Conservation (phyloP, 2,113 vertebrate genomes). For the Alaudala cheleensis region DNA sequence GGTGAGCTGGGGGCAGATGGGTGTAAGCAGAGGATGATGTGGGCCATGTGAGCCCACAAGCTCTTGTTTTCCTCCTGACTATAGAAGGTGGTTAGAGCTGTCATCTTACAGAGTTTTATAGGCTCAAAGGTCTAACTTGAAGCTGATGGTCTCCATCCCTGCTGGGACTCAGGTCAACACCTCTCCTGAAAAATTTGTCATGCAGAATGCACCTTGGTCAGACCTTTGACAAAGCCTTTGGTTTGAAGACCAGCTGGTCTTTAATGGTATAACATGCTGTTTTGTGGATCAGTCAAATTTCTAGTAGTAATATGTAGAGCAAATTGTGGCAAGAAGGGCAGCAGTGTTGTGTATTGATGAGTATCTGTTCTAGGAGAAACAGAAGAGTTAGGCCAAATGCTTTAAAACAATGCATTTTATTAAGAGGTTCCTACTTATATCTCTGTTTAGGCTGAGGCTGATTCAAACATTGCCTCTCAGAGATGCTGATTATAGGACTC, state of each 20-base stretch:
- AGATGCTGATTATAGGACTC: background rate
- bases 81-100: fast-evolving
- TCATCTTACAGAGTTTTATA: background rate
- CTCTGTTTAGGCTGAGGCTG: background rate
- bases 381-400: background rate
- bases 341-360: background rate
- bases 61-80: background rate
- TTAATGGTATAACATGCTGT: background rate
- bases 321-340: background rate
- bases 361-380: background rate
- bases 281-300: background rate
- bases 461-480: background rate
- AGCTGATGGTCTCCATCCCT: background rate
- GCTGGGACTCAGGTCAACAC: background rate
- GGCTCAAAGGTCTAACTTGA: background rate
- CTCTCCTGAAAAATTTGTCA: background rate
- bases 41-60: background rate
- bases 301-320: background rate
- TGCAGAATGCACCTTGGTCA: background rate
- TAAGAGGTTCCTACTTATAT: background rate
- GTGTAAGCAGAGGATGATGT: background rate
- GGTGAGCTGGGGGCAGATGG: background rate
- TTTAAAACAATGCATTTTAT: background rate
- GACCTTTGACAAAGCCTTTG: background rate
- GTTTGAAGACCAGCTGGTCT: background rate